Conservation (phyloP, 1,140 invertebrate species). For the Bombus pascuorum region DNA sequence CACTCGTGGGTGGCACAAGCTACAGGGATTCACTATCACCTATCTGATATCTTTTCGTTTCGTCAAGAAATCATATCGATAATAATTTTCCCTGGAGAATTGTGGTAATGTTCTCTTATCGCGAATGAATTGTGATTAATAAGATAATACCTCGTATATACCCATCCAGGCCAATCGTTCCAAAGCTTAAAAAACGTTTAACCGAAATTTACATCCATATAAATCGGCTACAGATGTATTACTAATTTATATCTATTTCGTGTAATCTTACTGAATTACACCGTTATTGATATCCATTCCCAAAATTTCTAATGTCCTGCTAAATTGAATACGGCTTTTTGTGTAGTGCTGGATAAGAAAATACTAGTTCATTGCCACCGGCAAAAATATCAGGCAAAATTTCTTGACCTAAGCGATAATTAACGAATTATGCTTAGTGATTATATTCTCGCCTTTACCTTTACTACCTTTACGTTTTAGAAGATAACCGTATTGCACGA, state of each 20-base stretch:
- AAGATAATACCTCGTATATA: conserved; percentile 31
- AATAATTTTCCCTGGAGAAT: conserved; percentile 41
- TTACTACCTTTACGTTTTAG: too few species aligned
- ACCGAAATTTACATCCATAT: neutral
- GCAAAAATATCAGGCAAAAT: neutral
- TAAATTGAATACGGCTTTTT: neutral
- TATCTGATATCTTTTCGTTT: conserved; percentile 16
- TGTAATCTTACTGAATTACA: neutral
- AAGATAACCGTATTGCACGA: neutral
- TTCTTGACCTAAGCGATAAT: neutral
- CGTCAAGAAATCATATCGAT: conserved; percentile 28
- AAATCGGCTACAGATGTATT: neutral
- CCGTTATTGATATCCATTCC: too few species aligned
- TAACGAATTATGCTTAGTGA: neutral
- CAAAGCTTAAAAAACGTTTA: neutral
- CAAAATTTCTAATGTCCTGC: neutral
- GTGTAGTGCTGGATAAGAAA: neutral
- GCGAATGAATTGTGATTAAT: conserved; percentile 30
- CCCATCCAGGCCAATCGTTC: neutral
- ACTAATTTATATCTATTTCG: neutral
- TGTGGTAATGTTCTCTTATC: conserved; percentile 52
- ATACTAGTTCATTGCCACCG: neutral
- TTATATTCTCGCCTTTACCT: neutral
- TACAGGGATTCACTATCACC: conserved; percentile 15
- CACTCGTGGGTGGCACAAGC: neutral